These are phyloP conservation scores for Hydrotaea cyrtoneurina DNA, from an alignment of 2,888 invertebrate genomes.

Conservation along the genomic window DNA sequence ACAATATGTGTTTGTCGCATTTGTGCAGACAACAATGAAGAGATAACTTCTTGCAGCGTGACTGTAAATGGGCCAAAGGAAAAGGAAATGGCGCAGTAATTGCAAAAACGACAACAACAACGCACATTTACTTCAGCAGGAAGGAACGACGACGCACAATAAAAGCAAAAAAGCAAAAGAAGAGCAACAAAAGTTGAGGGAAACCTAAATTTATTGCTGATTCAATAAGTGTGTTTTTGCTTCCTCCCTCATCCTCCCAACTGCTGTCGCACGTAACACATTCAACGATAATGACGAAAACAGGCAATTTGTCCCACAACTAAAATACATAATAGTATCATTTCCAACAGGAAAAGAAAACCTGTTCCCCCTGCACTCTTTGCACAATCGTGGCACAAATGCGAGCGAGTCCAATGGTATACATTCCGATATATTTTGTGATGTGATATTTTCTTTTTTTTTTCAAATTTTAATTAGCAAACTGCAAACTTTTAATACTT, in stretches of 20 bases:
- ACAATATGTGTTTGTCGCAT: too few relatives aligned
- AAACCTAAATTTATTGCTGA: conserved; percentile 4
- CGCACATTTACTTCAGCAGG: conserved; percentile 14
- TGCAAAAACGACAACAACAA: conserved; percentile 3
- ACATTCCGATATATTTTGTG: conserved; percentile 22
- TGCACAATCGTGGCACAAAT: too few relatives aligned
- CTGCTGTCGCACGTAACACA: background rate
- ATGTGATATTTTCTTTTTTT: background rate
- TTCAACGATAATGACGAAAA: background rate
- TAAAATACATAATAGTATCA: background rate
- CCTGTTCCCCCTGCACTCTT: background rate
- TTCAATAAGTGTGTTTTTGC: background rate
- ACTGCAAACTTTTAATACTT: background rate
- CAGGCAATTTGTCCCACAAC: background rate
- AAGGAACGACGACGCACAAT: background rate
- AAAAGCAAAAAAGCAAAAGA: background rate
- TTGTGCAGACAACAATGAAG: background rate
- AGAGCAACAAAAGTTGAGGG: background rate
- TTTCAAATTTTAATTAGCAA: conserved; percentile 20
- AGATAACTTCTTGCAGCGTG: background rate
- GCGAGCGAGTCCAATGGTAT: too few relatives aligned
- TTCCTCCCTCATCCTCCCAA: too few relatives aligned
- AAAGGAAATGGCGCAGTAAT: conserved; percentile 36
- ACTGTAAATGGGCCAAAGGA: conserved; percentile 23
- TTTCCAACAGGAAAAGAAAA: conserved; percentile 13